Evolutionary conservation across 2,113 vertebrate species (phyloP).

Genomic region (Scartelaos histophorus): DNA sequence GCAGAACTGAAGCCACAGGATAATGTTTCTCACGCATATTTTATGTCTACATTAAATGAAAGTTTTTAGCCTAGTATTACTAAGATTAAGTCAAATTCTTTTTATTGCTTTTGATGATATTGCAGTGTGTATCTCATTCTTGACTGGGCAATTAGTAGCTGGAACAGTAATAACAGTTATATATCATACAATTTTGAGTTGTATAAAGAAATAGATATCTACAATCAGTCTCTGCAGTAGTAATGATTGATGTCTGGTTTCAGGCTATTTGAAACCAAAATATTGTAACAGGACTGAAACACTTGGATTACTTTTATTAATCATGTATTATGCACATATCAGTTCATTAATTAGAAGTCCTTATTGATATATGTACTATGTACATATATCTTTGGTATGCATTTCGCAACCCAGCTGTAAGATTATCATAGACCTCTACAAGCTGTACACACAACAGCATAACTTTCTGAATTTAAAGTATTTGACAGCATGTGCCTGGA

Average conservation of each 20-base stretch:
- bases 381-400: no score
- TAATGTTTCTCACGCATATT: neutral
- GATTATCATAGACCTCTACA: no score
- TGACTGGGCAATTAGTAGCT: neutral
- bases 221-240: neutral
- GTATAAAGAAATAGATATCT: neutral
- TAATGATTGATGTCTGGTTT: neutral
- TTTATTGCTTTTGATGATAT: neutral
- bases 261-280: neutral
- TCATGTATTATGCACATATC: no score
- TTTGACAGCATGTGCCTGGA: neutral
- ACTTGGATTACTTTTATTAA: no score
- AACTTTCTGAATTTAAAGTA: neutral
- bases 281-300: no score
- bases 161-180: neutral
- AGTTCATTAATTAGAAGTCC: no score
- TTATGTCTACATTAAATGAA: constrained; percentile 4
- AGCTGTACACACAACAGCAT: neutral
- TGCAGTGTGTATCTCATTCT: neutral
- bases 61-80: neutral
- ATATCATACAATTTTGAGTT: neutral
- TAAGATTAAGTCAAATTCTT: neutral
- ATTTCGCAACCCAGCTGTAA: neutral
- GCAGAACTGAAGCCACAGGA: neutral
- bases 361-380: no score